Evolutionary conservation across 1,140 invertebrate genomes (phyloP).

Genomic region (Ctenoplectra terminalis): DNA sequence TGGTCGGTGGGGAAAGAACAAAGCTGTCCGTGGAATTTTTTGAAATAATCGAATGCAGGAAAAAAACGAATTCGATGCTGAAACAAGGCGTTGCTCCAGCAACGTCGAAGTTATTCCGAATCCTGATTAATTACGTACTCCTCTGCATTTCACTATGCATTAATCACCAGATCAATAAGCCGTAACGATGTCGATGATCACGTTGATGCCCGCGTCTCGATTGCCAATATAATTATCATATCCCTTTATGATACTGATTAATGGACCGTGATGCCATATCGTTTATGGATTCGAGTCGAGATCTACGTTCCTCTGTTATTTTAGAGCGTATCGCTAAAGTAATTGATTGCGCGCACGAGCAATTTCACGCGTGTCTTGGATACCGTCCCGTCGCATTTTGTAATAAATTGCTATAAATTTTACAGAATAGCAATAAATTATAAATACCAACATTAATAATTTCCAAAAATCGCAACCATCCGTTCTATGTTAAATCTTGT

Average conservation of each 20-base stretch:
- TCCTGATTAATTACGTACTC: conserved; percentile 48
- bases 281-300: conserved; percentile 21
- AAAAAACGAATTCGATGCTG: conserved; percentile 1
- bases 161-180: conserved; percentile 49
- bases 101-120: conserved; percentile 10
- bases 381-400: not conserved
- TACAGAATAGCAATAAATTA: not conserved
- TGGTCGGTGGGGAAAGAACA: too few relatives aligned
- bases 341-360: not conserved
- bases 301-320: not conserved
- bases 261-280: conserved; percentile 48
- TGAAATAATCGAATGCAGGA: too few relatives aligned
- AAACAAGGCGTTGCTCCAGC: not conserved
- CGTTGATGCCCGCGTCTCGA: conserved; percentile 40
- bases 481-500: too few relatives aligned
- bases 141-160: conserved; percentile 35
- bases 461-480: not conserved
- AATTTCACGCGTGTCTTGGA: conserved; percentile 1
- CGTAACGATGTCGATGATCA: conserved; percentile 50
- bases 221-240: conserved; percentile 52
- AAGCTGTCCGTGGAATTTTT: not conserved
- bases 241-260: conserved; percentile 53
- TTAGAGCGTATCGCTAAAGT: not conserved
- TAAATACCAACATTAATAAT: not conserved
- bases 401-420: not conserved